Evolutionary conservation across 2,797 vertebrate species (phyloP).

Genomic region (Orestias chungarensis): DNA sequence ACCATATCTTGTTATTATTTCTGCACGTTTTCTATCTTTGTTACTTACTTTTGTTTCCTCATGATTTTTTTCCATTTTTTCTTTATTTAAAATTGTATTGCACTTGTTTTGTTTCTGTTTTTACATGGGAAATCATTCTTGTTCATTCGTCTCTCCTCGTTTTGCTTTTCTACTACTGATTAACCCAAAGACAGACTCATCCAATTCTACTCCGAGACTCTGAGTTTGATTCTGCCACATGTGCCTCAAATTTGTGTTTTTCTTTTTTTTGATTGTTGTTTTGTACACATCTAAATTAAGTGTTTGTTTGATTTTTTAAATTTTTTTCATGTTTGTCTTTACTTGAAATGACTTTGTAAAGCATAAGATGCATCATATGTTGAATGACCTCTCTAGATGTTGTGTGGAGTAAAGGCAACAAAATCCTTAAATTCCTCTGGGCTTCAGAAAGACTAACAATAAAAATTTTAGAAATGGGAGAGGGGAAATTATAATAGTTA

Average conservation of each 20-base stretch:
- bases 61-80: slow-evolving; percentile 23
- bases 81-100: slow-evolving; percentile 34
- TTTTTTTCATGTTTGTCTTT: slow-evolving; percentile 20
- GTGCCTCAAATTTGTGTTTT: slow-evolving; percentile 70
- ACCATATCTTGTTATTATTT: slow-evolving; percentile 24
- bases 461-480: slow-evolving; percentile 21
- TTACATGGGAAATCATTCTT: slow-evolving; percentile 59
- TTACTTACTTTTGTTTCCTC: slow-evolving; percentile 24
- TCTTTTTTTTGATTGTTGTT: slow-evolving; percentile 15
- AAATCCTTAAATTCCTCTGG: slow-evolving; percentile 6
- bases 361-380: slow-evolving; percentile 14
- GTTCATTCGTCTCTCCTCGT: slow-evolving; percentile 1
- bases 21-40: slow-evolving; percentile 49
- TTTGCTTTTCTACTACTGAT: slow-evolving; percentile 42
- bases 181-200: slow-evolving; percentile 53
- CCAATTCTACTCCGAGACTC: slow-evolving; percentile 42
- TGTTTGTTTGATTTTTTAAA: slow-evolving; percentile 2
- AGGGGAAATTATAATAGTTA: not conserved
- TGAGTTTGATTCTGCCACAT: slow-evolving; percentile 76
- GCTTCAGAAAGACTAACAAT: not conserved
- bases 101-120: slow-evolving; percentile 54
- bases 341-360: slow-evolving; percentile 29
- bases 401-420: slow-evolving; percentile 10
- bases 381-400: slow-evolving; percentile 17
- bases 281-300: slow-evolving; percentile 44